Evolutionary conservation across 2,888 invertebrate genomes (phyloP).

Genomic region (Drosophila planitibia): DNA sequence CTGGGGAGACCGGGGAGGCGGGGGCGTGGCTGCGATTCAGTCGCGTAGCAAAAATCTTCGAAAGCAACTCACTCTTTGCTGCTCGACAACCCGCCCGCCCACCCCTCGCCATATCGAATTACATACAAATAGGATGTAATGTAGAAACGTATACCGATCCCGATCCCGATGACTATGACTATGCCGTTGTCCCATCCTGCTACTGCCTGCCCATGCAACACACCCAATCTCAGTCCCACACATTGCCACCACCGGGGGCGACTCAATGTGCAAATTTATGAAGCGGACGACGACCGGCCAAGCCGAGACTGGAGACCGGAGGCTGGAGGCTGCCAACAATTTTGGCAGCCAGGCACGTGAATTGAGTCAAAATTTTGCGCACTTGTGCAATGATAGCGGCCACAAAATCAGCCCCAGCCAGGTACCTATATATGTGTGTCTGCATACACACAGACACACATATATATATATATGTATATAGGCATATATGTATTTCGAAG

Average conservation of each 20-base stretch:
- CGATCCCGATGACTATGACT: constrained; percentile 10
- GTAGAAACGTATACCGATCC: constrained; percentile 46
- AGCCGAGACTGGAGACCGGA: constrained; percentile 14
- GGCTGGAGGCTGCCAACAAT: constrained; percentile 70
- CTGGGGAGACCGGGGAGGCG: not conserved
- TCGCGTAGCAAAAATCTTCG: constrained; percentile 67
- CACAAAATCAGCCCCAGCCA: constrained; percentile 45
- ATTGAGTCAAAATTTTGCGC: constrained; percentile 83
- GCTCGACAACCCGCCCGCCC: constrained; percentile 14
- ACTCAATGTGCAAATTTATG: constrained; percentile 79
- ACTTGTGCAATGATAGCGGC: constrained; percentile 78
- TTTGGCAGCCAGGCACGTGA: constrained; percentile 84
- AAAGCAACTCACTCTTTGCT: constrained; percentile 24
- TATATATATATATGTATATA: not conserved
- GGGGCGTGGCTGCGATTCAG: constrained; percentile 39
- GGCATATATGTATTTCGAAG: constrained; percentile 19
- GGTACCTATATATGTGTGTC: constrained; percentile 44
- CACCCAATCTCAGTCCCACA: not conserved
- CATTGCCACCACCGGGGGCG: constrained; percentile 42
- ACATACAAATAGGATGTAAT: constrained; percentile 73
- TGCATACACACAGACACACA: constrained; percentile 12
- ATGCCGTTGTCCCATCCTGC: not conserved
- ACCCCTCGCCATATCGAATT: constrained; percentile 65
- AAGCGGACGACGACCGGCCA: constrained; percentile 68
- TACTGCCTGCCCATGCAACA: not conserved